A percentile compares a stretch with the other conserved stretches of the same genome.
phyloP scores from a whole-genome alignment of 1,140 invertebrate genomes.

The Pemphigus obesinymphae region DNA sequence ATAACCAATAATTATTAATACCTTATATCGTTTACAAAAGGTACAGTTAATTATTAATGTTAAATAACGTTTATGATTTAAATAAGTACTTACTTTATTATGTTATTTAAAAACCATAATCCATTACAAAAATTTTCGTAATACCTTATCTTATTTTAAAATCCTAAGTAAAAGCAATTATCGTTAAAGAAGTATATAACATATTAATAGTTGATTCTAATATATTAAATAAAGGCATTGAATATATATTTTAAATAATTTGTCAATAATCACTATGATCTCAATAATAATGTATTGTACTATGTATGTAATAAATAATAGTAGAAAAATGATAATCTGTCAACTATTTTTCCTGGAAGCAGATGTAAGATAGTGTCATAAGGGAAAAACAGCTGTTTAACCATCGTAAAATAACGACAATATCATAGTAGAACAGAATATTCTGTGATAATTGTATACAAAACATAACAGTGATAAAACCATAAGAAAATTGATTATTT shows the following conservation, averaged over 20 bases:
- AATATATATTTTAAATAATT: too few relatives aligned
- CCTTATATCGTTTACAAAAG: too few relatives aligned
- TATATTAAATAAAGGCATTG: background rate
- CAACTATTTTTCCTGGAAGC: background rate
- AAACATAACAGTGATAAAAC: too few relatives aligned
- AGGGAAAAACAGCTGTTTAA: background rate
- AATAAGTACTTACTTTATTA: slow-evolving; percentile 2
- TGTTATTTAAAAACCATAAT: background rate
- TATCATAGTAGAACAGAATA: too few relatives aligned
- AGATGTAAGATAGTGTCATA: background rate
- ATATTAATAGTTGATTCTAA: background rate
- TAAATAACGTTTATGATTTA: background rate
- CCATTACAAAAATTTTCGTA: background rate
- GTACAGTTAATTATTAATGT: too few relatives aligned
- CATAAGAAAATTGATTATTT: background rate
- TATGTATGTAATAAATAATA: background rate
- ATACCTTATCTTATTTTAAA: background rate
- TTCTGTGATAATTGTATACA: too few relatives aligned
- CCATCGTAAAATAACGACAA: background rate
- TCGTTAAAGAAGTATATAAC: background rate
- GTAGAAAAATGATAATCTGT: background rate
- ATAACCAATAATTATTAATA: too few relatives aligned
- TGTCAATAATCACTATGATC: too few relatives aligned
- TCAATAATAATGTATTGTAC: background rate
- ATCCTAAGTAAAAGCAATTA: background rate